Base-by-base conservation (phyloP, 2,113 vertebrate genomes). In the Oncorhynchus masou region DNA sequence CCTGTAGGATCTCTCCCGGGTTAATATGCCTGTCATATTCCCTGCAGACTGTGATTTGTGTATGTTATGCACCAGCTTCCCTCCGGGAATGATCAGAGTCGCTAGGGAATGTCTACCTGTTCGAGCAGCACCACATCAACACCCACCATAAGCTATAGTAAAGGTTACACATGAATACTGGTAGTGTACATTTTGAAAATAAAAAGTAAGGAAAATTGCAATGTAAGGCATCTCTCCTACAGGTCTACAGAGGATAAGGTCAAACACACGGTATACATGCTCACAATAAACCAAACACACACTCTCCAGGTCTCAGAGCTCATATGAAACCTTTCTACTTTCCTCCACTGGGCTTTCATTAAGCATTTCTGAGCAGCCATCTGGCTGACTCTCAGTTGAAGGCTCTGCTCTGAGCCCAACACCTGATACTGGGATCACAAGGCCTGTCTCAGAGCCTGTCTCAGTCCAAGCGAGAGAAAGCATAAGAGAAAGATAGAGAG, bases 61-160 rank as follows among this genome's bases (percentile, higher is more conserved):
- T 80, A 59, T 39, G 54, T 48, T 54, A 77, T 71, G 29, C 49
- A 12, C n/a, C 66, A 72, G 45, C 45, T 69, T 73, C 11, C 83
- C 77, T 77, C 60, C 59, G 81, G 84, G 85, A 87, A 83, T 85
- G 85, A 77, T 71, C 49, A 57, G 22, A 73, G 31, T 73, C 73
- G 3, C 80, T 68, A 29, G 74, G 84, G 81, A 75, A 88, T 83
- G 76, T 64, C 57, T 80, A 11, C 62, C 24, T 75, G 82, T 75
- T 62, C 83, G 84, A 84, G 85, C 74, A 84, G 51, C 24, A 29
- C 49, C 51, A 57, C 7, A 31, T 71, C 49, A 27, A 80, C 83
- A 83, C 67, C 79, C 48, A 71, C 86, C 84, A 79, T 81, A 87
- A 64, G 62, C 22, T 24, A 62, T 25, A n/a, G 25, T 12, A 64